Evolutionary conservation across 2,113 vertebrate genomes (phyloP), one percentile per base, ranked within the genome.

Genomic region (Aepyceros melampus): DNA sequence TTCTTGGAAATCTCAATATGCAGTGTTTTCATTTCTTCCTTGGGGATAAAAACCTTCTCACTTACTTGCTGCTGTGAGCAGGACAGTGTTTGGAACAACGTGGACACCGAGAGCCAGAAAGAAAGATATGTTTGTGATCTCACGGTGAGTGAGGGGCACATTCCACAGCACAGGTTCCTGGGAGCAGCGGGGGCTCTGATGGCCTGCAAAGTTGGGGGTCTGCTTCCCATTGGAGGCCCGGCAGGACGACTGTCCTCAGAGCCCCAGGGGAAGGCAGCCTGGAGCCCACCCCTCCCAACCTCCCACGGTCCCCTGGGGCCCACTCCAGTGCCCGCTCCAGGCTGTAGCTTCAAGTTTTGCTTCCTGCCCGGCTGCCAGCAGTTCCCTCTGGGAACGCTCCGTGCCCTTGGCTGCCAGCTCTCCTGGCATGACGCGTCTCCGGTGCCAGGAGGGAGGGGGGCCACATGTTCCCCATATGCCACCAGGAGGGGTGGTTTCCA

Each of bases 381-480:
- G 60, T 31, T 95, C 92, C 81, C 90, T 96, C 96, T 43, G 96
- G 97, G 97, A 98, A 97, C 16, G 10, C 94, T 94, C 96, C 3
- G n/a, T 95, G 96, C 83, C 97, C 88, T 56, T 4, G 11, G 67
- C 91, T 97, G 95, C 98, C 94, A 97, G 97, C 90, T 78, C n/a
- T 71, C 81, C 94, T 15, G 31, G 96, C 67, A 56, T 25, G 76
- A 82, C 0, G 5, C 29, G 16, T 53, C 49, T 62, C 82, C 2
- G 25, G 85, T 96, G 98, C 95, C 97, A 93, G 94, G 62, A 95
- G 87, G 90, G 86, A 94, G 91, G 87, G 87, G 90, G 47, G 87
- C 92, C 95, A 95, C 95, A 51, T 96, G 96, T 88, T 98, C 58
- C 87, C 97, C 97, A 98, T 98, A 97, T 97, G 97, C 85, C 85